A percentile compares a stretch with the other conserved stretches of the same genome.
Conservation (phyloP, 2,888 invertebrate genomes). For the Sphinx pinastri region DNA sequence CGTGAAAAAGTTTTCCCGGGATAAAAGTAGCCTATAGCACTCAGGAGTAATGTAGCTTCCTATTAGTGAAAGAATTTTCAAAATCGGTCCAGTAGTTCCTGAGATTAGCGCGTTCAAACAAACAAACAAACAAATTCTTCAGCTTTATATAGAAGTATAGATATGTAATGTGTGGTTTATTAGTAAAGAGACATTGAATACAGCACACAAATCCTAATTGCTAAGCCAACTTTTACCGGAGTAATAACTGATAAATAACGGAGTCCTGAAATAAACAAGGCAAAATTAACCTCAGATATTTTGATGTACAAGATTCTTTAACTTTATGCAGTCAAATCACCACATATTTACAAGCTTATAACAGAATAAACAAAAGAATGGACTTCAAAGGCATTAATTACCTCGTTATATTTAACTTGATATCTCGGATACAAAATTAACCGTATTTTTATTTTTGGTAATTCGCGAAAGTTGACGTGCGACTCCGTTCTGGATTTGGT, state of each 20-base stretch:
- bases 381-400: slow-evolving; percentile 1
- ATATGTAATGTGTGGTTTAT: too few relatives aligned
- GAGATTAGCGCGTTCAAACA: too few relatives aligned
- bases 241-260: neutral
- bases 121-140: too few relatives aligned
- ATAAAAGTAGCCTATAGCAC: too few relatives aligned
- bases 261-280: neutral
- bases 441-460: slow-evolving; percentile 8
- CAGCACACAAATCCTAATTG: neutral
- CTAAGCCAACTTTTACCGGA: neutral
- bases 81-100: too few relatives aligned
- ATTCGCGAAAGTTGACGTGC: slow-evolving; percentile 1
- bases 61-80: too few relatives aligned
- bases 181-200: neutral
- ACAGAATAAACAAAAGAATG: neutral
- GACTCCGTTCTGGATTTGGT: neutral
- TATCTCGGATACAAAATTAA: slow-evolving; percentile 8
- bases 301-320: neutral
- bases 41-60: too few relatives aligned
- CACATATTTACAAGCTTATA: neutral
- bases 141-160: too few relatives aligned
- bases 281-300: neutral
- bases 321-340: neutral
- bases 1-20: too few relatives aligned
- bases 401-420: slow-evolving; percentile 5